Conservation (phyloP, 2,888 invertebrate species). For the Clitarchus hookeri region DNA sequence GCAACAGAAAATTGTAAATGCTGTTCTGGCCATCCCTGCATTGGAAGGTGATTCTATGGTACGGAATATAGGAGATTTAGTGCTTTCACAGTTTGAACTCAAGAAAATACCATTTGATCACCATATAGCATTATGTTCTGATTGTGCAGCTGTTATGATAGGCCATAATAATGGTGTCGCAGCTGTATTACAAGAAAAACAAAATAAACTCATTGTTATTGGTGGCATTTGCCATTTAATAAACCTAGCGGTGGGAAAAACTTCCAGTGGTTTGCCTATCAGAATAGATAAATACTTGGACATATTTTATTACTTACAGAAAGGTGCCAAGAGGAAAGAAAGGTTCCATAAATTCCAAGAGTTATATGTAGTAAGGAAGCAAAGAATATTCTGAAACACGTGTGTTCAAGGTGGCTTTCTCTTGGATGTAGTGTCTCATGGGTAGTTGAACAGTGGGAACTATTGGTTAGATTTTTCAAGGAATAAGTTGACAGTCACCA, state of each 20-base stretch:
- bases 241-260: background rate
- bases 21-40: background rate
- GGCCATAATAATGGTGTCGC: background rate
- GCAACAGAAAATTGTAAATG: background rate
- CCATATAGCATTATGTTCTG: background rate
- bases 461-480: conserved; percentile 1
- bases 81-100: background rate
- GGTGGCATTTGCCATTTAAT: background rate
- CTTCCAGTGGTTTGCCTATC: background rate
- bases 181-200: conserved; percentile 18
- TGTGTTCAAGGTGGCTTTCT: background rate
- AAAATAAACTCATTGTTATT: background rate
- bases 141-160: background rate
- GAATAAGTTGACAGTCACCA: background rate
- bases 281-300: conserved; percentile 20
- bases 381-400: conserved; percentile 5
- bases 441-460: conserved; percentile 15
- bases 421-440: background rate
- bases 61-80: background rate
- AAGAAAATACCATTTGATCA: background rate
- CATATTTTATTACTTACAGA: conserved; percentile 2
- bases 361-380: background rate
- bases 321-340: background rate
- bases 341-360: background rate
- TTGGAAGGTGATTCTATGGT: background rate